A percentile compares a stretch with the other conserved stretches of the same genome.
These are phyloP conservation scores for Zhuqinia jingwanae DNA, from an alignment of 2,888 invertebrate species.

Conservation along the genomic window DNA sequence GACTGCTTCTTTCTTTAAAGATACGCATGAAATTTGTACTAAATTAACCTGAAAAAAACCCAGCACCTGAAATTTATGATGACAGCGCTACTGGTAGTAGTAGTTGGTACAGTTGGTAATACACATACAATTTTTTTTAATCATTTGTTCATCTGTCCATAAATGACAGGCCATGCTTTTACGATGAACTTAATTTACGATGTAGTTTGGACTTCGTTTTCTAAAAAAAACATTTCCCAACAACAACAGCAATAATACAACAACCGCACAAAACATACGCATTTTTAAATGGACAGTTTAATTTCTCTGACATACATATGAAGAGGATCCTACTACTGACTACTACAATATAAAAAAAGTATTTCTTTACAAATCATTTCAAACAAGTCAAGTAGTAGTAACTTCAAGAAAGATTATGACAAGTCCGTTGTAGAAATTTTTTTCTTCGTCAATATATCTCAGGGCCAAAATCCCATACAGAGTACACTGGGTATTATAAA, in stretches of 20 bases:
- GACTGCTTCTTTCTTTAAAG: no score
- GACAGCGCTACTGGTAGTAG: no score
- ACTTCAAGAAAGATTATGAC: slow-evolving; percentile 14
- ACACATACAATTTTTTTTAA: no score
- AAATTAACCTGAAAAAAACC: background rate
- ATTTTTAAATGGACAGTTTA: background rate
- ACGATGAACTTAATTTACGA: background rate
- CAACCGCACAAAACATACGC: no score
- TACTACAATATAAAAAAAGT: background rate
- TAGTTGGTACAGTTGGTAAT: no score
- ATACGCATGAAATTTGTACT: no score
- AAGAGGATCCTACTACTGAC: background rate
- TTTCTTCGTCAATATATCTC: background rate
- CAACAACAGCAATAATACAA: no score
- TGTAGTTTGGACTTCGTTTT: no score
- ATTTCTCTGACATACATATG: background rate
- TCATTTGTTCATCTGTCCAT: background rate
- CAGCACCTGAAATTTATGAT: no score
- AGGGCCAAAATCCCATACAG: background rate
- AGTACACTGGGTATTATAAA: no score
- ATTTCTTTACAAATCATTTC: background rate
- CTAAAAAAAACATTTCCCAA: no score
- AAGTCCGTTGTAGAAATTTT: background rate
- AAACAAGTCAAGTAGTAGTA: background rate
- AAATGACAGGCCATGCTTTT: no score